Percentiles rank a stretch among this genome's conserved stretches.
phyloP scores from a whole-genome alignment of 2,888 invertebrate species.

The Ochropacha duplaris region DNA sequence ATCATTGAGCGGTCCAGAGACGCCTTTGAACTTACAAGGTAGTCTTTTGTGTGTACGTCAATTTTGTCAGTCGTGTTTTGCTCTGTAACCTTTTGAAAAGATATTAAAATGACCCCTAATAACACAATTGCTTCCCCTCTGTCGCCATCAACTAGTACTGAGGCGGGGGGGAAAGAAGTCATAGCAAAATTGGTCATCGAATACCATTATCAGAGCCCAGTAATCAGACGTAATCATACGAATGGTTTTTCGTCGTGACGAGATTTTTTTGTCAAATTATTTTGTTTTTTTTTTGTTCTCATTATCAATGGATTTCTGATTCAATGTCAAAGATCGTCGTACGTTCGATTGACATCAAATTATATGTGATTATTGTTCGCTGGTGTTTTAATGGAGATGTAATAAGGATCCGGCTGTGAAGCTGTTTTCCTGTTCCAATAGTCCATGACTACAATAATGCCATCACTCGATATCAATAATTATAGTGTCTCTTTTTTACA shows the following conservation, averaged over 20 bases:
- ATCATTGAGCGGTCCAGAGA: conserved; percentile 67
- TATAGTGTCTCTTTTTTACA: background rate
- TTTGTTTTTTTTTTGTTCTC: conserved; percentile 46
- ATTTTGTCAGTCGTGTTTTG: conserved; percentile 68
- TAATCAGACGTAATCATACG: conserved; percentile 75
- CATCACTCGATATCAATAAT: background rate
- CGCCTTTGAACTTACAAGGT: conserved; percentile 75
- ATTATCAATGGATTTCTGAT: conserved; percentile 57
- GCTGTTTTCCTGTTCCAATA: conserved; percentile 42
- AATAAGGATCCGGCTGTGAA: conserved; percentile 36
- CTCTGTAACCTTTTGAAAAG: conserved; percentile 61
- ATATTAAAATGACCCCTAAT: conserved; percentile 34
- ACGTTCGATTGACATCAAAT: conserved; percentile 75
- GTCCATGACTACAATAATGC: background rate
- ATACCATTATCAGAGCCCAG: conserved; percentile 70
- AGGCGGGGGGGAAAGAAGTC: conserved; percentile 38
- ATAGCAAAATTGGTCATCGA: conserved; percentile 41
- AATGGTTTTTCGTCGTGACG: conserved; percentile 69
- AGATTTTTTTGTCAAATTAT: conserved; percentile 67
- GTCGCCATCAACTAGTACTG: conserved; percentile 10
- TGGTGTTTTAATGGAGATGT: conserved; percentile 40
- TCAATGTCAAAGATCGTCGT: conserved; percentile 74
- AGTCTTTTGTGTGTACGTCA: conserved; percentile 76
- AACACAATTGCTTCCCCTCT: conserved; percentile 29
- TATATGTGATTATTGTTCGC: conserved; percentile 54